Evolutionary conservation across 1,140 invertebrate genomes (phyloP).

Genomic region (Drosophila prosaltans): DNA sequence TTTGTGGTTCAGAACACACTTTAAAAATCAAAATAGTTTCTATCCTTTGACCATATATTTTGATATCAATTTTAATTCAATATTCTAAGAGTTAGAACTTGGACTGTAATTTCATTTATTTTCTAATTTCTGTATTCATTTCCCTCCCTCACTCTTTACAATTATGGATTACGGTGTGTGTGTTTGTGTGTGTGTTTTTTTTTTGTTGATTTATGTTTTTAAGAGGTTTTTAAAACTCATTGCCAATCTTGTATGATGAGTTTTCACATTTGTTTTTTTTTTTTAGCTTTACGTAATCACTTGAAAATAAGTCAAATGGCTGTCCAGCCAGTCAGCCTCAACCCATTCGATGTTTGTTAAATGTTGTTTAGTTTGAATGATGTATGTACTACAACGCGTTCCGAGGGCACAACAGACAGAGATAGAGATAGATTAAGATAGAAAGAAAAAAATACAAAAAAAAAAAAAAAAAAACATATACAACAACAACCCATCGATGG

Average conservation of each 20-base stretch:
- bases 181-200: not conserved
- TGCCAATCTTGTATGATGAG: conserved; percentile 10
- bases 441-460: not conserved
- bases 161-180: too few species aligned
- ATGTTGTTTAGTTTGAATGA: conserved; percentile 16
- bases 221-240: not conserved
- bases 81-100: too few species aligned
- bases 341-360: conserved; percentile 20
- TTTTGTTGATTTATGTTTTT: conserved; percentile 31
- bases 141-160: too few species aligned
- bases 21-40: too few species aligned
- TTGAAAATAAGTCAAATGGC: conserved; percentile 57
- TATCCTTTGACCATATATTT: too few species aligned
- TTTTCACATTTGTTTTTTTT: conserved; percentile 7
- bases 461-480: conserved; percentile 46
- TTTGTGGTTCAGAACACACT: too few species aligned
- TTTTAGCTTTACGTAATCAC: conserved; percentile 46
- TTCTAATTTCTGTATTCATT: too few species aligned
- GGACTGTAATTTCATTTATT: too few species aligned
- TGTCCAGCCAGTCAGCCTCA: conserved; percentile 21
- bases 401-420: not conserved
- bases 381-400: conserved; percentile 15
- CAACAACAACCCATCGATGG: conserved; percentile 72
- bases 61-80: too few species aligned
- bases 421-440: not conserved